phyloP scores from a whole-genome alignment of 1,140 invertebrate species.

The Ditylenchus dipsaci region DNA sequence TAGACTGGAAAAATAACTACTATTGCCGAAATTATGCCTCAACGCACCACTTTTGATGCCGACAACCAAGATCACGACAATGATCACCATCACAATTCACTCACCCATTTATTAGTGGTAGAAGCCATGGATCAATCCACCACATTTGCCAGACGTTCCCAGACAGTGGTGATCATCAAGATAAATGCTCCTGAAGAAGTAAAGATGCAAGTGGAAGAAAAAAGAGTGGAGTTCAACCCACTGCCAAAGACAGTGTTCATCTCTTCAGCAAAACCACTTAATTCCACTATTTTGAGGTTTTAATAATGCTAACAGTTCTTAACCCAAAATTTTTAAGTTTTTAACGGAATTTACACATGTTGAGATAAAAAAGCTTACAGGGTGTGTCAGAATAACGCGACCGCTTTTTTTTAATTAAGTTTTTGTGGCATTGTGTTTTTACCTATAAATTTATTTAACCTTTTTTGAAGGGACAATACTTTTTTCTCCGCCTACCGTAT shows the following conservation, averaged over 20 bases:
- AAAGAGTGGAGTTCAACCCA: slow-evolving; percentile 45
- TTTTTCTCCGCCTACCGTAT: too few species aligned
- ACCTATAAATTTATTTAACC: too few species aligned
- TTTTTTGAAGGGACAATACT: too few species aligned
- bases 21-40: neutral
- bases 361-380: too few species aligned
- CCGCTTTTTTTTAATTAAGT: too few species aligned
- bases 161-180: slow-evolving; percentile 7
- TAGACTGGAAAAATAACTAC: neutral
- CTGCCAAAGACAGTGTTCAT: slow-evolving; percentile 51
- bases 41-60: neutral
- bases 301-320: too few species aligned
- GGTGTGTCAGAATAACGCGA: too few species aligned
- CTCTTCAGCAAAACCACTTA: slow-evolving; percentile 45
- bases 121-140: neutral
- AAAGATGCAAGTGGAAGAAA: neutral
- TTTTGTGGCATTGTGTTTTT: too few species aligned
- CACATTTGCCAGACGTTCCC: neutral
- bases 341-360: too few species aligned
- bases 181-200: neutral
- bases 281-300: slow-evolving; percentile 42
- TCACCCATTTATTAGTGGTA: neutral
- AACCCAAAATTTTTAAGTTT: too few species aligned
- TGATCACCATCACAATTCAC: neutral
- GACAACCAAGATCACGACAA: neutral